phyloP scores from a whole-genome alignment of 1,140 invertebrate genomes.

The Manduca sexta region DNA sequence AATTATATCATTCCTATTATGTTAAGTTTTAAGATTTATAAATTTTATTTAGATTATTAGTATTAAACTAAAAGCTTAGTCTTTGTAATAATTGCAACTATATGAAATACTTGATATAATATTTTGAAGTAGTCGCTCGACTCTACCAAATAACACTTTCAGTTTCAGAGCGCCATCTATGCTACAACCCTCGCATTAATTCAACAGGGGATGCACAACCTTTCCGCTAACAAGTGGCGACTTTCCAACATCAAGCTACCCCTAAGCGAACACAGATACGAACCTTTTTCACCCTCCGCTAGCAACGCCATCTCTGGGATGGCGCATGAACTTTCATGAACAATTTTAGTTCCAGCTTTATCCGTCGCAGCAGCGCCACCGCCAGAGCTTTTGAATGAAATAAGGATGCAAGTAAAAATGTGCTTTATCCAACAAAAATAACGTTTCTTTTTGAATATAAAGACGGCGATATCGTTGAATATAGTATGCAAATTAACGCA shows the following conservation, averaged over 20 bases:
- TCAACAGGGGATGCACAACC: slow-evolving; percentile 10
- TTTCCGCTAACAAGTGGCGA: background rate
- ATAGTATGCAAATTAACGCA: slow-evolving; percentile 73
- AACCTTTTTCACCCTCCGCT: slow-evolving; percentile 22
- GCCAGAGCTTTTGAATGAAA: slow-evolving; percentile 62
- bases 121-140: too few relatives aligned
- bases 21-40: too few relatives aligned
- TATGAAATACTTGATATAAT: background rate
- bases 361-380: slow-evolving; percentile 36
- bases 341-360: slow-evolving; percentile 44
- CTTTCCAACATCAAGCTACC: slow-evolving; percentile 13
- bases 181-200: slow-evolving; percentile 11
- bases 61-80: too few relatives aligned
- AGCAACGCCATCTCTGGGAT: slow-evolving; percentile 58
- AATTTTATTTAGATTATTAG: too few relatives aligned
- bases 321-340: slow-evolving; percentile 49
- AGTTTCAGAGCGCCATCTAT: slow-evolving; percentile 43
- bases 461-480: slow-evolving; percentile 35
- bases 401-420: slow-evolving; percentile 17
- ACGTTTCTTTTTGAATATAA: slow-evolving; percentile 44
- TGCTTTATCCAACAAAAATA: slow-evolving; percentile 32
- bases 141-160: too few relatives aligned
- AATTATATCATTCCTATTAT: too few relatives aligned
- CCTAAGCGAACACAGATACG: slow-evolving; percentile 14
- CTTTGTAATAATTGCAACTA: background rate